A percentile compares a stretch with the other conserved stretches of the same genome.
Conservation (phyloP, 2,113 vertebrate species). For the Rattus norvegicus region DNA sequence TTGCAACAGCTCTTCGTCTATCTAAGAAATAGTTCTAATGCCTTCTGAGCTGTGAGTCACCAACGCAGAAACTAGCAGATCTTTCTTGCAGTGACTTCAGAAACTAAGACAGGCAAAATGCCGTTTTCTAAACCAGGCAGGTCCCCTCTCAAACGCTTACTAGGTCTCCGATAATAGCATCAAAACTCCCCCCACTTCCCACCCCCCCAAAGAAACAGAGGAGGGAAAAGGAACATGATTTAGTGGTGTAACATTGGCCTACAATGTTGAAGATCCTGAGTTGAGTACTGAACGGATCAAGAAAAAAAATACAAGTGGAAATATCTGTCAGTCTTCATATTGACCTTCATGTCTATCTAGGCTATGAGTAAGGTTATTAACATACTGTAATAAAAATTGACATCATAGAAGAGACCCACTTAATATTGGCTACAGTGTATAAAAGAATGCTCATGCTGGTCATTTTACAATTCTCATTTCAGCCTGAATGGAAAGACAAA, state of each 20-base stretch:
- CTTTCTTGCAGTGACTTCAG: neutral
- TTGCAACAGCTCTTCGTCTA: neutral
- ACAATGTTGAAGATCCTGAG: too few species aligned
- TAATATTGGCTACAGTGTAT: neutral
- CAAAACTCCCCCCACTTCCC: neutral
- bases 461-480: neutral
- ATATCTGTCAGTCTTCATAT: neutral
- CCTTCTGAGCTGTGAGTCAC: neutral
- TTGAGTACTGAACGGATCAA: neutral
- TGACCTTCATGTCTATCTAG: neutral
- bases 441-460: neutral
- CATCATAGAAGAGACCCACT: neutral
- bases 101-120: neutral
- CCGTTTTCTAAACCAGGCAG: neutral
- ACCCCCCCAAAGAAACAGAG: too few species aligned
- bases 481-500: neutral
- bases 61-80: neutral
- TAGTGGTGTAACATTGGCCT: neutral
- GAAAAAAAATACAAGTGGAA: neutral
- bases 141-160: neutral
- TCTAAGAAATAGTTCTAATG: slow-evolving; percentile 11
- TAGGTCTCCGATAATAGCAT: neutral
- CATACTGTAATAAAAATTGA: neutral
- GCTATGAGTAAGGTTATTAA: neutral
- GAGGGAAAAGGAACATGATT: too few species aligned